Conservation (phyloP, 2,113 vertebrate species). For the Ptilorrhoa leucosticta region DNA sequence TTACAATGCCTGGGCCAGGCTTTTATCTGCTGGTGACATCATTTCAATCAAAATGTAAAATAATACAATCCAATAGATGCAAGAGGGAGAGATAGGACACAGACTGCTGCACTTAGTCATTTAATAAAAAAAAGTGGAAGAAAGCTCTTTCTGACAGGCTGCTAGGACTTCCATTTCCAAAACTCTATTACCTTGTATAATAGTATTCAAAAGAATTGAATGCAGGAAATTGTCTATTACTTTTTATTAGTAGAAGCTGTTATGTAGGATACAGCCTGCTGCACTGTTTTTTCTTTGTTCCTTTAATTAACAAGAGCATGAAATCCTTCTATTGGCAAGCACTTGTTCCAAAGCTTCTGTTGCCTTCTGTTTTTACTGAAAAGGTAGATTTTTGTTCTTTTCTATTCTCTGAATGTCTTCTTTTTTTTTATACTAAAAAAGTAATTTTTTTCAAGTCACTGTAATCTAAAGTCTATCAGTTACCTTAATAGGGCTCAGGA, state of each 20-base stretch:
- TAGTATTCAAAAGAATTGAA: slow-evolving; percentile 85
- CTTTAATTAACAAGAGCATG: slow-evolving; percentile 89
- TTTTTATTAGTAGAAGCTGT: slow-evolving; percentile 89
- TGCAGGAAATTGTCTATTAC: slow-evolving; percentile 84
- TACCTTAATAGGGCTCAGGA: slow-evolving; percentile 17
- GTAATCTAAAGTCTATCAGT: slow-evolving; percentile 46
- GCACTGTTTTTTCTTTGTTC: slow-evolving; percentile 77
- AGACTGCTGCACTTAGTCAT: slow-evolving; percentile 92
- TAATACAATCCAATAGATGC: slow-evolving; percentile 95
- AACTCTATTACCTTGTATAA: slow-evolving; percentile 91
- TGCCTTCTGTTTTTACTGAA: slow-evolving; percentile 43
- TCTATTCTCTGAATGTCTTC: slow-evolving; percentile 26
- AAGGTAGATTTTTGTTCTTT: slow-evolving; percentile 2
- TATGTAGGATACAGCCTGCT: slow-evolving; percentile 82
- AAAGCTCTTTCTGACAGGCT: slow-evolving; percentile 80
- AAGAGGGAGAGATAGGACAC: slow-evolving; percentile 91
- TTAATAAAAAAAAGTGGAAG: slow-evolving; percentile 80
- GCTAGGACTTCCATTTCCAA: slow-evolving; percentile 84
- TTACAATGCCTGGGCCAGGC: slow-evolving; percentile 86
- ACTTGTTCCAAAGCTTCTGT: slow-evolving; percentile 67
- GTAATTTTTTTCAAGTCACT: slow-evolving; percentile 17
- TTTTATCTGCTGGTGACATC: slow-evolving; percentile 97
- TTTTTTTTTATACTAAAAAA: not conserved
- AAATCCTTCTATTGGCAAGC: slow-evolving; percentile 73
- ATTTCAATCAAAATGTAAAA: slow-evolving; percentile 99